These are phyloP conservation scores for Mola mola DNA, from an alignment of 2,113 vertebrate species.

Conservation along the genomic window DNA sequence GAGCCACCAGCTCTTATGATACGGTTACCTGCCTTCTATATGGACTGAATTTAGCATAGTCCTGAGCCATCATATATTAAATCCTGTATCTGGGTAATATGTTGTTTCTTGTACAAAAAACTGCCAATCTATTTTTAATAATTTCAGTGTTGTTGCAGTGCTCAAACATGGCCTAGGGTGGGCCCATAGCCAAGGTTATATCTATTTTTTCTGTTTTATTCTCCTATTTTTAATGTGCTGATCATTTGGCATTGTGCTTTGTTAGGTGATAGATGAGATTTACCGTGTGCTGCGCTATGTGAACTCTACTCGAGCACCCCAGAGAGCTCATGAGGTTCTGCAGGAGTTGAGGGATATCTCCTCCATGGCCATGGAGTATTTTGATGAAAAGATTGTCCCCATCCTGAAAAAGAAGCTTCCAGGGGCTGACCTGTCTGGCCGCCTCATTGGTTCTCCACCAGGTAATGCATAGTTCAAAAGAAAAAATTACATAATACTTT, in stretches of 20 bases:
- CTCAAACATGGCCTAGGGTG: too few species aligned
- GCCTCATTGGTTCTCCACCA: conserved; percentile 95
- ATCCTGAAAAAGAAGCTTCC: conserved; percentile 98
- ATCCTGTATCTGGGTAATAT: too few species aligned
- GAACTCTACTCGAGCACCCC: conserved; percentile 97
- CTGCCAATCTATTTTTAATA: too few species aligned
- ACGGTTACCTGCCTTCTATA: too few species aligned
- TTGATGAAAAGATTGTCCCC: conserved; percentile 98
- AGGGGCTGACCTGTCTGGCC: conserved; percentile 94
- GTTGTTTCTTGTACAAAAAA: too few species aligned
- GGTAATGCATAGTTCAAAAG: conserved; percentile 76
- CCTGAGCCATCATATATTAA: too few species aligned
- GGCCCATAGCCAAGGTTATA: too few species aligned
- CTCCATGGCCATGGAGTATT: conserved; percentile 99
- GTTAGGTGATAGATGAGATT: conserved; percentile 98
- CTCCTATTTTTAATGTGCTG: background rate
- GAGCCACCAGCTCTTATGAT: too few species aligned
- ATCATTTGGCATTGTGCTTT: background rate
- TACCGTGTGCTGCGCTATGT: conserved; percentile 97
- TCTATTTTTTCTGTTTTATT: background rate
- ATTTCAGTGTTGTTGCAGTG: too few species aligned
- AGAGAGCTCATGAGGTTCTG: conserved; percentile 96
- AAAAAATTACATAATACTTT: background rate
- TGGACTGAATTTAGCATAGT: too few species aligned
- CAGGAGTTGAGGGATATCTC: conserved; percentile 98